phyloP scores from a whole-genome alignment of 2,888 invertebrate species.

The Uropetala carovei region DNA sequence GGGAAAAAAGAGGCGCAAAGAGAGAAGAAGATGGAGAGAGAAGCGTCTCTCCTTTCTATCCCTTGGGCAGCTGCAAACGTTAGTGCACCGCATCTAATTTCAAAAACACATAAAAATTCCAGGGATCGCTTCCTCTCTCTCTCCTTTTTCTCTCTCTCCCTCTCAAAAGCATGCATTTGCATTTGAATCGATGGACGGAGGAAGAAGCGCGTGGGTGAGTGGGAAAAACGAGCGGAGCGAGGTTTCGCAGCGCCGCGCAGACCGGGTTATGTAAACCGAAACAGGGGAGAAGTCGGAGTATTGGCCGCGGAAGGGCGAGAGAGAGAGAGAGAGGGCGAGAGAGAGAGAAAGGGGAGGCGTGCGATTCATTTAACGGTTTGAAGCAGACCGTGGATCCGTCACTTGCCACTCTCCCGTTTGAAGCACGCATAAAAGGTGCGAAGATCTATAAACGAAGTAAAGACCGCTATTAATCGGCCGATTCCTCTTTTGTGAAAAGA shows the following conservation, averaged over 20 bases:
- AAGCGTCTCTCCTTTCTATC: background rate
- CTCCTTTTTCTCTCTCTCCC: background rate
- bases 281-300: background rate
- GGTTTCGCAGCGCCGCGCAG: background rate
- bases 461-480: background rate
- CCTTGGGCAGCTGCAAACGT: background rate
- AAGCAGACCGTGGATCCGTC: too few species aligned
- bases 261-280: background rate
- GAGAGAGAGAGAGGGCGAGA: background rate
- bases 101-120: background rate
- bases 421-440: background rate
- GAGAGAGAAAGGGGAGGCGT: background rate
- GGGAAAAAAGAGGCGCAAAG: background rate
- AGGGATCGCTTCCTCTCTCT: background rate
- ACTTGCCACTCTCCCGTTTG: too few species aligned
- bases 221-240: slow-evolving; percentile 33
- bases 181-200: slow-evolving; percentile 31
- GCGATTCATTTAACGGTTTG: background rate
- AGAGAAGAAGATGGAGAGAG: background rate
- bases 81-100: slow-evolving; percentile 36
- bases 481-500: background rate
- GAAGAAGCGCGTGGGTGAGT: background rate
- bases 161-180: slow-evolving; percentile 1
- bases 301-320: background rate
- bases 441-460: background rate